These are phyloP conservation scores for Camarhynchus parvulus DNA, from an alignment of 2,113 vertebrate species.

Conservation along the genomic window DNA sequence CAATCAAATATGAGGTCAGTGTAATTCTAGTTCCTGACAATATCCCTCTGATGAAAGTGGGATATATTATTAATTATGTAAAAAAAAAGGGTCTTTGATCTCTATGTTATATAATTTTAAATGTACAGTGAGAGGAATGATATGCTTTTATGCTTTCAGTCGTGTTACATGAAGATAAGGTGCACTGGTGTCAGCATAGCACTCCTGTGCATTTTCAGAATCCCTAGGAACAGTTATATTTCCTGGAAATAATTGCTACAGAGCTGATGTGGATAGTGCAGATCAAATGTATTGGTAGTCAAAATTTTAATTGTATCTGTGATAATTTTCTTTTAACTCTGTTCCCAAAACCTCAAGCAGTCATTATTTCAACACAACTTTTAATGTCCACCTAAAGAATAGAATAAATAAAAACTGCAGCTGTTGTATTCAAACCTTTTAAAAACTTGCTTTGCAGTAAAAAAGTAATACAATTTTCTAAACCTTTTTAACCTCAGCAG, in stretches of 20 bases:
- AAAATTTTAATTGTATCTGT: neutral
- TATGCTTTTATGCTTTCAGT: neutral
- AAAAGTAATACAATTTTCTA: constrained; percentile 56
- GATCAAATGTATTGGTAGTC: neutral
- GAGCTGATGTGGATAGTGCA: neutral
- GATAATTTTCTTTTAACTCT: neutral
- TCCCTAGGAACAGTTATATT: neutral
- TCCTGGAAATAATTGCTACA: neutral
- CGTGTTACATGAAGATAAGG: neutral
- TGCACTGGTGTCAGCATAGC: neutral
- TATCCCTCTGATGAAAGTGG: neutral
- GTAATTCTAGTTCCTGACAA: neutral
- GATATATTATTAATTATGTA: neutral
- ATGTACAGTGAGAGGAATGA: neutral
- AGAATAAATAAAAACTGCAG: constrained; percentile 38
- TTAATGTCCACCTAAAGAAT: neutral
- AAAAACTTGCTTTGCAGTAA: constrained; percentile 46
- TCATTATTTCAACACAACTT: neutral
- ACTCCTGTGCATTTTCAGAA: neutral
- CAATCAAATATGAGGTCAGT: neutral
- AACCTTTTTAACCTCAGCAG: constrained; percentile 70
- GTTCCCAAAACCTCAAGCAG: neutral
- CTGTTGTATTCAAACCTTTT: constrained; percentile 43
- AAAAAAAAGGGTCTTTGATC: neutral
- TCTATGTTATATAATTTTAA: neutral